A percentile compares a stretch with the other conserved stretches of the same genome.
Conservation (phyloP, 2,888 invertebrate species). For the Drosophila bunnanda region DNA sequence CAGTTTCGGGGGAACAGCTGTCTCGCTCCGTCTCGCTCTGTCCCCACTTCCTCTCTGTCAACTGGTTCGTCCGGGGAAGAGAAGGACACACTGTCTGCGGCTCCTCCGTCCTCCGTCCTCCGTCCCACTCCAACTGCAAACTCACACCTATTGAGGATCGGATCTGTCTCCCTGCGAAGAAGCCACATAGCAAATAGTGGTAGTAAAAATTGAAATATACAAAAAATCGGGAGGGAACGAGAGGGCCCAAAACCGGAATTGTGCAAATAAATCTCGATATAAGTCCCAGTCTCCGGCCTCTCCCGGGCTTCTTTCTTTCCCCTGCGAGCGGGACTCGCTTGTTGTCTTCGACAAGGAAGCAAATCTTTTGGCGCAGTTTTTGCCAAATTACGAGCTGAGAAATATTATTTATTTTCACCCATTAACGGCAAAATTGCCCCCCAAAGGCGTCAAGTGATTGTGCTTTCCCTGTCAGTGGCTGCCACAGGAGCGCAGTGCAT, state of each 20-base stretch:
- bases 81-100: slow-evolving; percentile 7
- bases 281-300: slow-evolving; percentile 37
- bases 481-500: not conserved
- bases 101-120: slow-evolving; percentile 5
- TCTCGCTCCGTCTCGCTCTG: slow-evolving; percentile 36
- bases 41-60: slow-evolving; percentile 53
- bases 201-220: slow-evolving; percentile 65
- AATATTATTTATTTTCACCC: slow-evolving; percentile 77
- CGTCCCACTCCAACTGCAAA: slow-evolving; percentile 1
- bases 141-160: slow-evolving; percentile 42
- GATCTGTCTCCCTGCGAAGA: slow-evolving; percentile 33
- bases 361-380: slow-evolving; percentile 58
- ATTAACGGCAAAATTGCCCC: slow-evolving; percentile 65
- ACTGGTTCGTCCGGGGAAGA: slow-evolving; percentile 43
- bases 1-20: slow-evolving; percentile 65
- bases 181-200: slow-evolving; percentile 60
- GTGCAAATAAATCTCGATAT: slow-evolving; percentile 78
- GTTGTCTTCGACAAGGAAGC: slow-evolving; percentile 63
- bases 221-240: slow-evolving; percentile 55
- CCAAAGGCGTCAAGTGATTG: slow-evolving; percentile 38
- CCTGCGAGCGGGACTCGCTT: slow-evolving; percentile 21
- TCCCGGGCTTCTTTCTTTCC: slow-evolving; percentile 32
- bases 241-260: slow-evolving; percentile 73
- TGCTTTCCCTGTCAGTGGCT: not conserved
- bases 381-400: slow-evolving; percentile 63